phyloP scores from a whole-genome alignment of 53 echinoderm and acorn worm species.

The Actinopyga echinites region DNA sequence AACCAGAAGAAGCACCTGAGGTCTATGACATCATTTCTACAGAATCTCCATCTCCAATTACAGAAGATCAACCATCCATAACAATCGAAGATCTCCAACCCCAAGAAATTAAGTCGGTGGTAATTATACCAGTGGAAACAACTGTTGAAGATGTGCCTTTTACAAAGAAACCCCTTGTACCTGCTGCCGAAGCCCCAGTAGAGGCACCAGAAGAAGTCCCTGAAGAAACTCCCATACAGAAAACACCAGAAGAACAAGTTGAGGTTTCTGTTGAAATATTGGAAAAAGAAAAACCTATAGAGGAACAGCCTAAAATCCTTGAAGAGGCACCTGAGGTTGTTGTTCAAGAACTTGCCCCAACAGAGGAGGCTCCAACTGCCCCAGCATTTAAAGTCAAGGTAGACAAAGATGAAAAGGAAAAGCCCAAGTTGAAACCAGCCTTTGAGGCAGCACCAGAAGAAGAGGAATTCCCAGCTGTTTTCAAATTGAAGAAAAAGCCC shows the following conservation, averaged over 20 bases:
- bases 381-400: constrained; percentile 19
- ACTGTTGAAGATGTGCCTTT: constrained; percentile 30
- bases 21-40: constrained; percentile 40
- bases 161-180: background rate
- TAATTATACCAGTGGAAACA: constrained; percentile 31
- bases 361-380: constrained; percentile 1
- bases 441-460: constrained; percentile 25
- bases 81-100: constrained; percentile 16
- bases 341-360: background rate
- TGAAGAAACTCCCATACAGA: background rate
- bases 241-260: constrained; percentile 10
- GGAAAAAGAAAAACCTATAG: constrained; percentile 1
- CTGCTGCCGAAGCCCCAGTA: constrained; percentile 26
- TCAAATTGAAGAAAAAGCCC: constrained; percentile 30
- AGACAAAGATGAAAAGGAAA: background rate
- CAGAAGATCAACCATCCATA: constrained; percentile 35
- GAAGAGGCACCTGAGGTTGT: constrained; percentile 23
- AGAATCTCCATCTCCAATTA: constrained; percentile 16
- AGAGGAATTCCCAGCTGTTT: constrained; percentile 2
- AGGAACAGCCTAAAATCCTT: background rate
- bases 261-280: constrained; percentile 5
- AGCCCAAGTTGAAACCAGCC: background rate
- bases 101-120: constrained; percentile 32
- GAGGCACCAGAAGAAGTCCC: constrained; percentile 14
- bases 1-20: constrained; percentile 55